A percentile compares a stretch with the other conserved stretches of the same genome.
Evolutionary conservation across 30 jellyfish, hydroid and myxozoan genomes (phyloP).

Genomic region (Pelagia noctiluca): DNA sequence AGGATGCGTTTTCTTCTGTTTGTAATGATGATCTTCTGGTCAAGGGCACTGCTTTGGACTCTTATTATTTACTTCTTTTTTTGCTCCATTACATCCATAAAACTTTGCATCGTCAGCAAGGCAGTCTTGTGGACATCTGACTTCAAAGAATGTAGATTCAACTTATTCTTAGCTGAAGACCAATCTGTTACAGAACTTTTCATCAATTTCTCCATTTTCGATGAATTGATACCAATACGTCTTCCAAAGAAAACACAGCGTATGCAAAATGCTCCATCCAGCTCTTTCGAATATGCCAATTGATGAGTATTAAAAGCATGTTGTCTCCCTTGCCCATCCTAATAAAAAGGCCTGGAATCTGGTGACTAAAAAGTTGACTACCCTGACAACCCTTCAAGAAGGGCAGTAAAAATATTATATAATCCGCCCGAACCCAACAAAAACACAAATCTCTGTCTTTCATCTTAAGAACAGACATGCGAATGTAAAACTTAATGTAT

Average conservation of each 20-base stretch:
- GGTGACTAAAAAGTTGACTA: too few species aligned
- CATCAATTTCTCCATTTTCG: constrained; percentile 15
- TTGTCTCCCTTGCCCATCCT: too few species aligned
- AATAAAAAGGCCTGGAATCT: too few species aligned
- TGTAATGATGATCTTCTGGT: not conserved
- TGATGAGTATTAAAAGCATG: too few species aligned
- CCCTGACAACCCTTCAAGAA: too few species aligned
- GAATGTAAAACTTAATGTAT: too few species aligned
- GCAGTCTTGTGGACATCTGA: constrained; percentile 51
- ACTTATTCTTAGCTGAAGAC: constrained; percentile 23
- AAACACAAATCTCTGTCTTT: too few species aligned
- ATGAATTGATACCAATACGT: constrained; percentile 24
- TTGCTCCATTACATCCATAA: not conserved
- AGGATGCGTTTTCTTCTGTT: constrained; percentile 17
- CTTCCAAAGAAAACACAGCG: constrained; percentile 51
- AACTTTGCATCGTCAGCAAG: constrained; percentile 24
- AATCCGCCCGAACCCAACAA: too few species aligned
- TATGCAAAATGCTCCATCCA: constrained; percentile 31
- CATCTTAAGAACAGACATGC: too few species aligned
- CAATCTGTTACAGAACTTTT: constrained; percentile 9
- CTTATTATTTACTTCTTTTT: not conserved
- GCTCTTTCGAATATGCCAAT: not conserved
- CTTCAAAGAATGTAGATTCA: not conserved
- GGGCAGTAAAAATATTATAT: too few species aligned
- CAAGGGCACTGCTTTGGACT: not conserved